phyloP scores from a whole-genome alignment of 1,140 invertebrate species.

The Vollenhovia emeryi region DNA sequence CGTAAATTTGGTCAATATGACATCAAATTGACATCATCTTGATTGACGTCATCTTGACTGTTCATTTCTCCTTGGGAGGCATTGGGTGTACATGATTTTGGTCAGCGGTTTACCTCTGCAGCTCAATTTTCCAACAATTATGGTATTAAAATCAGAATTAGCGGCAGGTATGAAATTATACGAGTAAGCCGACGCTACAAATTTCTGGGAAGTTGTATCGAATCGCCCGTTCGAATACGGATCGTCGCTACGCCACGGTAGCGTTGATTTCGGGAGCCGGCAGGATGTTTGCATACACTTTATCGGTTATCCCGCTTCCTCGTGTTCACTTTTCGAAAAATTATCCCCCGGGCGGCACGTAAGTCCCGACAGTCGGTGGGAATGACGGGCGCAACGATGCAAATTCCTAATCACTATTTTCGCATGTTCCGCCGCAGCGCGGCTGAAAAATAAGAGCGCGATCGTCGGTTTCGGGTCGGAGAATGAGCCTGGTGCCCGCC shows the following conservation, averaged over 20 bases:
- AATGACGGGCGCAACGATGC: conserved; percentile 69
- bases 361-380: conserved; percentile 58
- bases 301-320: background rate
- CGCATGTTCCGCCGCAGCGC: conserved; percentile 52
- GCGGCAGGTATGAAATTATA: background rate
- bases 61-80: too few species aligned
- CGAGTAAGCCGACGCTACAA: background rate
- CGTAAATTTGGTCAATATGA: too few species aligned
- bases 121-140: background rate
- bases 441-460: conserved; percentile 58
- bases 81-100: too few species aligned
- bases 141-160: background rate
- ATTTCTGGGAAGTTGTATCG: background rate
- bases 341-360: conserved; percentile 19
- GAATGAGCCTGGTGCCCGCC: conserved; percentile 29
- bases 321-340: conserved; percentile 49
- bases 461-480: conserved; percentile 45
- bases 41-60: too few species aligned
- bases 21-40: too few species aligned
- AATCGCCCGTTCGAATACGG: background rate
- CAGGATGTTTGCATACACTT: conserved; percentile 28
- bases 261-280: background rate
- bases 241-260: background rate
- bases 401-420: conserved; percentile 68
- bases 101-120: too few species aligned